Conservation (phyloP, 2,113 vertebrate genomes). For the Gorsachius goisagi region DNA sequence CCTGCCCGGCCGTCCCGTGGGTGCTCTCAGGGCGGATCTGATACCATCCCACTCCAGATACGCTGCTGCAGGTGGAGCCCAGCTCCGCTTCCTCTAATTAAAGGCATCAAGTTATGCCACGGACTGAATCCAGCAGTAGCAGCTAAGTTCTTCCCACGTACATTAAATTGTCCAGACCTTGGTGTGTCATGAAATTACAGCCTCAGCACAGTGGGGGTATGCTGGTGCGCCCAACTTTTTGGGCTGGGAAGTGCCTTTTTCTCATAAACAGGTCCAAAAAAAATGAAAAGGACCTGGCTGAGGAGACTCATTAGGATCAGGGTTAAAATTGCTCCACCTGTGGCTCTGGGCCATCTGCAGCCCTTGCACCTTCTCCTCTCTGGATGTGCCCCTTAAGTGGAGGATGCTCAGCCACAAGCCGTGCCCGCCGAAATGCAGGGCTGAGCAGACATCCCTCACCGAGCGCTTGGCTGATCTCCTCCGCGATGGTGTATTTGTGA, state of each 20-base stretch:
- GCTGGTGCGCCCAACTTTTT: neutral
- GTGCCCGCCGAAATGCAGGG: fast-evolving
- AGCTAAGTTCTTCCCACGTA: neutral
- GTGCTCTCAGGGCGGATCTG: neutral
- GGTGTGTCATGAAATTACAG: neutral
- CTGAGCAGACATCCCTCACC: neutral
- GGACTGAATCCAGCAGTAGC: neutral
- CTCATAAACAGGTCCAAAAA: neutral
- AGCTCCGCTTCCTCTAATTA: neutral
- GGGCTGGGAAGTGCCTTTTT: neutral
- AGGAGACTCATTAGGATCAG: neutral
- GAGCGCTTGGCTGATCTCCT: neutral
- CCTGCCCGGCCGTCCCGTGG: fast-evolving
- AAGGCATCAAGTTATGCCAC: neutral
- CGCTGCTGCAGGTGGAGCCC: neutral
- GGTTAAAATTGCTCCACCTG: neutral
- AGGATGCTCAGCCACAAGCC: neutral
- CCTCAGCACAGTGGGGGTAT: neutral
- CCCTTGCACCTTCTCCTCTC: neutral
- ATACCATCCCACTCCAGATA: neutral
- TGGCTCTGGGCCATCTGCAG: neutral
- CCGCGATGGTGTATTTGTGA: fast-evolving
- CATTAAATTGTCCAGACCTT: neutral
- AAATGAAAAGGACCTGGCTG: neutral
- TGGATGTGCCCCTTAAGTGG: too few species aligned